phyloP scores from a whole-genome alignment of 92 coral and sea anemone species.

The Siderastrea siderea region DNA sequence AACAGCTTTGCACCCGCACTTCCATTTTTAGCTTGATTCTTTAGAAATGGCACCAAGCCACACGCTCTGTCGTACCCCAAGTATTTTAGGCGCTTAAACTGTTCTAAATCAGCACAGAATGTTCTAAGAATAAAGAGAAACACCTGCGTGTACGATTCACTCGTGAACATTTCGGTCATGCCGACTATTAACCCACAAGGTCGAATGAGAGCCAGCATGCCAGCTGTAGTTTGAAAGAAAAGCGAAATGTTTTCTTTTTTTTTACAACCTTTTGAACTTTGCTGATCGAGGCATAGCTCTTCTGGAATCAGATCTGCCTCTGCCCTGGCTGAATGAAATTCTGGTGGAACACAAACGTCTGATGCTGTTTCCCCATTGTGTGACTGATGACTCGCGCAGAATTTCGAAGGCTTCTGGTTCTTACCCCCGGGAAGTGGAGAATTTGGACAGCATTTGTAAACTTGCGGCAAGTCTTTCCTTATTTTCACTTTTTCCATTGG shows the following conservation, averaged over 20 bases:
- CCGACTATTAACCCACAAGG: constrained; percentile 78
- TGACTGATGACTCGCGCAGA: constrained; percentile 50
- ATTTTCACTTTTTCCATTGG: constrained; percentile 73
- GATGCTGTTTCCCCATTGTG: constrained; percentile 49
- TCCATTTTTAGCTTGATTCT: too few species aligned
- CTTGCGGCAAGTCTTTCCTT: constrained; percentile 71
- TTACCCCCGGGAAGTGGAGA: constrained; percentile 72
- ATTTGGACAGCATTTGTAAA: constrained; percentile 73
- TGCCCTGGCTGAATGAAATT: constrained; percentile 40
- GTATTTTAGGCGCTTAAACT: constrained; percentile 62
- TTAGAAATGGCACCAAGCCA: constrained; percentile 73
- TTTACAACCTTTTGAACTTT: constrained; percentile 62
- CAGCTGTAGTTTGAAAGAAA: constrained; percentile 79
- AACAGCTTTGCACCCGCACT: too few species aligned
- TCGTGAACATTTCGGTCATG: constrained; percentile 82
- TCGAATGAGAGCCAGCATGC: constrained; percentile 71
- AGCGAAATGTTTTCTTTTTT: constrained; percentile 74
- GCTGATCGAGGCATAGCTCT: constrained; percentile 21
- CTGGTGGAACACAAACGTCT: constrained; percentile 58
- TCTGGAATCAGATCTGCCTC: constrained; percentile 45
- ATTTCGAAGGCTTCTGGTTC: constrained; percentile 73
- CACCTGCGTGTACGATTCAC: constrained; percentile 76
- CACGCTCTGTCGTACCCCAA: constrained; percentile 81
- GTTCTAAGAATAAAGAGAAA: constrained; percentile 74
- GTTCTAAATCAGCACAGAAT: constrained; percentile 53